These are phyloP conservation scores for Isichthys henryi DNA, from an alignment of 2,113 vertebrate species.

Conservation along the genomic window DNA sequence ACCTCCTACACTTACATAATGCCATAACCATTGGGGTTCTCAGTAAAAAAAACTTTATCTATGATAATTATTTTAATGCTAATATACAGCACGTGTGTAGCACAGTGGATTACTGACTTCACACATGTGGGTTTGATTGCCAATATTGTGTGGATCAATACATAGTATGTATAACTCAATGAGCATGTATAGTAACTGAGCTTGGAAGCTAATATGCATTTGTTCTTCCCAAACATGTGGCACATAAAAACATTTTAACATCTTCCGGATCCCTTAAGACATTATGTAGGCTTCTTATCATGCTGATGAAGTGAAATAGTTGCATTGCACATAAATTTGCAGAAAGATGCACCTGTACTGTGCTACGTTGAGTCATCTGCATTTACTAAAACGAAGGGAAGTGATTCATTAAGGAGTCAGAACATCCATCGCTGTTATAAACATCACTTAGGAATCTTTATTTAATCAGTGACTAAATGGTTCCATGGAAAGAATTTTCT, in stretches of 20 bases:
- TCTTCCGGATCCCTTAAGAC: constrained; percentile 4
- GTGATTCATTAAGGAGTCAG: neutral
- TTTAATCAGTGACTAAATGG: neutral
- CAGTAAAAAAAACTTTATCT: neutral
- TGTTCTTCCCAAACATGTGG: neutral
- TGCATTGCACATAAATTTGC: neutral
- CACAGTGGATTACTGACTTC: neutral
- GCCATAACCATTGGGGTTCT: neutral
- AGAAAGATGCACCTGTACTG: neutral
- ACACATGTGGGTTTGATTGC: neutral
- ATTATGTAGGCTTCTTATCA: neutral
- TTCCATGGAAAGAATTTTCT: neutral
- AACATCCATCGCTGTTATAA: neutral
- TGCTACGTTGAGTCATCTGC: neutral
- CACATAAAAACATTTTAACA: constrained; percentile 23
- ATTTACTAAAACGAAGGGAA: neutral
- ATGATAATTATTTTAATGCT: neutral
- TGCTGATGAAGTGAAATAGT: neutral
- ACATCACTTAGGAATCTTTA: neutral
- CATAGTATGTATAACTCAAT: neutral
- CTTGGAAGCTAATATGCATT: neutral
- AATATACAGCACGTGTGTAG: neutral
- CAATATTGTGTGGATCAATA: neutral
- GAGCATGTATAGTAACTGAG: neutral
- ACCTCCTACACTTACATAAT: neutral